phyloP scores from a whole-genome alignment of 92 coral and sea anemone species.

The Anthopleura xanthogrammica region DNA sequence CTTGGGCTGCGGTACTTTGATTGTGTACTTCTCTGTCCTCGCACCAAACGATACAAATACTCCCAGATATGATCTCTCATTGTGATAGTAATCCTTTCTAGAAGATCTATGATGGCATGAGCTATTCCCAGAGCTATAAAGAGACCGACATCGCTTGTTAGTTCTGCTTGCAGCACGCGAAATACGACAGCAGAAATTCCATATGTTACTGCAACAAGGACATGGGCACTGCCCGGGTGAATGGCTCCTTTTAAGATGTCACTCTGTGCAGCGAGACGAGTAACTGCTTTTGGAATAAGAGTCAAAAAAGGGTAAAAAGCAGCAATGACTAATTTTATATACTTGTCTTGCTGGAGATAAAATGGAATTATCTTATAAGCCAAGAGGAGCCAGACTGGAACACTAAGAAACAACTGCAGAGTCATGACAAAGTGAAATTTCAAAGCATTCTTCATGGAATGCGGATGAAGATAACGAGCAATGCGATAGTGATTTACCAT shows the following conservation, averaged over 20 bases:
- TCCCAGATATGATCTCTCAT: constrained; percentile 71
- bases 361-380: constrained; percentile 42
- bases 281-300: constrained; percentile 47
- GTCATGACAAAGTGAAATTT: constrained; percentile 33
- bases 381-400: constrained; percentile 39
- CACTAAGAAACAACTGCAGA: constrained; percentile 47
- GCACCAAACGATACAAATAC: constrained; percentile 35
- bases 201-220: constrained; percentile 37
- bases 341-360: constrained; percentile 34
- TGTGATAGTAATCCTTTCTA: constrained; percentile 55
- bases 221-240: constrained; percentile 53
- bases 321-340: constrained; percentile 30
- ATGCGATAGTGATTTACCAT: constrained; percentile 40
- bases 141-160: constrained; percentile 28
- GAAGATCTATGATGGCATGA: constrained; percentile 53
- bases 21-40: constrained; percentile 14
- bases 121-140: constrained; percentile 61
- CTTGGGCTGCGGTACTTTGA: constrained; percentile 52
- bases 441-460: constrained; percentile 1
- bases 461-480: constrained; percentile 24
- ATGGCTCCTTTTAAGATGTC: constrained; percentile 20
- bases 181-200: constrained; percentile 43
- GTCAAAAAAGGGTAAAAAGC: constrained; percentile 45
- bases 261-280: constrained; percentile 48
- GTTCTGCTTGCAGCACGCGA: constrained; percentile 73